Conservation (phyloP, 2,888 invertebrate species). For the Sthenelais limicola region DNA sequence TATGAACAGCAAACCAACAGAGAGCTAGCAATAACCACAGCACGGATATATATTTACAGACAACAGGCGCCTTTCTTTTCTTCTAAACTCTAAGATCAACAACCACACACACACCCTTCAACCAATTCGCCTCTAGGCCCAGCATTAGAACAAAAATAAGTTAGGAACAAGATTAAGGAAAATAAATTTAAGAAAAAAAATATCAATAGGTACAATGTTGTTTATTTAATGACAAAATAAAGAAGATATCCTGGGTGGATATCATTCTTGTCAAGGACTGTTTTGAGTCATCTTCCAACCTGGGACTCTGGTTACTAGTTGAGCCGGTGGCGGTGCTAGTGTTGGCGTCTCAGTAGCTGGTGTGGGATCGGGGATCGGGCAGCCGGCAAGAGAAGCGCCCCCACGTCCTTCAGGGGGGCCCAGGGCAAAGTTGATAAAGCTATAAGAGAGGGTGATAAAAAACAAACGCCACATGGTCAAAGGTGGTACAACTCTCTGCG, state of each 20-base stretch:
- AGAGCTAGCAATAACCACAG: constrained; percentile 28
- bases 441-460: constrained; percentile 51
- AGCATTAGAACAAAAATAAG: constrained; percentile 20
- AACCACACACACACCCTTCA: constrained; percentile 30
- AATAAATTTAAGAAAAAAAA: not conserved
- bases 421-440: constrained; percentile 82
- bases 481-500: constrained; percentile 31
- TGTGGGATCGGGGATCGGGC: constrained; percentile 57
- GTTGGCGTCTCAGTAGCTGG: constrained; percentile 38
- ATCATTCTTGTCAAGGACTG: constrained; percentile 15
- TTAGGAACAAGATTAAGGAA: constrained; percentile 10
- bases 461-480: constrained; percentile 35
- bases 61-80: constrained; percentile 33
- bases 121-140: constrained; percentile 33
- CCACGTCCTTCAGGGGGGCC: constrained; percentile 74
- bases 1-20: constrained; percentile 28
- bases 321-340: constrained; percentile 20
- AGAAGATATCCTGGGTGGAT: too few relatives aligned
- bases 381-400: constrained; percentile 59
- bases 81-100: too few relatives aligned
- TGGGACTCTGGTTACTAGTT: constrained; percentile 17
- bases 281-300: constrained; percentile 31
- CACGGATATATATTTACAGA: constrained; percentile 28
- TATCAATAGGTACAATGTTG: too few relatives aligned
- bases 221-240: too few relatives aligned